Percentiles rank a stretch among this genome's conserved stretches.
phyloP scores from a whole-genome alignment of 1,140 invertebrate species.

The Rhyzopertha dominica region DNA sequence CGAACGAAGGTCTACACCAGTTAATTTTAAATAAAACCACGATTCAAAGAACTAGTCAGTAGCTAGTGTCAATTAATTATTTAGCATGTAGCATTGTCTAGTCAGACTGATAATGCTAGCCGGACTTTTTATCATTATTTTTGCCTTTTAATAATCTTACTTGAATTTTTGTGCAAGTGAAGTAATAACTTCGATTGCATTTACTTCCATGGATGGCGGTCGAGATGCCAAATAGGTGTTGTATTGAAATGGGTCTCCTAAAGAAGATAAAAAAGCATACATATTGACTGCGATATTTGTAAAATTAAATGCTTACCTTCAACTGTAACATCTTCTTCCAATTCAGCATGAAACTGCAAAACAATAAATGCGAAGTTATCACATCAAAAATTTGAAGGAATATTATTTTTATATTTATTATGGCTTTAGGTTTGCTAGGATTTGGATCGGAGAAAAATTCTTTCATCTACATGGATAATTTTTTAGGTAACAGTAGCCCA shows the following conservation, averaged over 20 bases:
- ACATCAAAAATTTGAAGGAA: too few relatives aligned
- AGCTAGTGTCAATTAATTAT: too few relatives aligned
- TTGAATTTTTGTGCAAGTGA: constrained; percentile 53
- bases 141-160: too few relatives aligned
- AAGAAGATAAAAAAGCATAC: background rate
- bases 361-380: background rate
- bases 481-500: too few relatives aligned
- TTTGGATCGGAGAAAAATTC: too few relatives aligned
- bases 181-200: constrained; percentile 57
- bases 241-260: constrained; percentile 53
- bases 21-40: background rate
- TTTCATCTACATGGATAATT: too few relatives aligned
- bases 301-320: background rate
- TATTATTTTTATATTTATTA: too few relatives aligned
- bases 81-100: too few relatives aligned
- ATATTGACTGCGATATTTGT: background rate
- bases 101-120: too few relatives aligned
- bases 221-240: constrained; percentile 58
- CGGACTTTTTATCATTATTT: too few relatives aligned
- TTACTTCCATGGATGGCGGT: constrained; percentile 61
- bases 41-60: background rate
- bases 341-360: constrained; percentile 65
- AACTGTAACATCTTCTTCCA: constrained; percentile 38
- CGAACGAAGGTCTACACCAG: too few relatives aligned
- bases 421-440: too few relatives aligned